phyloP scores from a whole-genome alignment of 2,797 vertebrate genomes.

The Pelochelys cantorii region DNA sequence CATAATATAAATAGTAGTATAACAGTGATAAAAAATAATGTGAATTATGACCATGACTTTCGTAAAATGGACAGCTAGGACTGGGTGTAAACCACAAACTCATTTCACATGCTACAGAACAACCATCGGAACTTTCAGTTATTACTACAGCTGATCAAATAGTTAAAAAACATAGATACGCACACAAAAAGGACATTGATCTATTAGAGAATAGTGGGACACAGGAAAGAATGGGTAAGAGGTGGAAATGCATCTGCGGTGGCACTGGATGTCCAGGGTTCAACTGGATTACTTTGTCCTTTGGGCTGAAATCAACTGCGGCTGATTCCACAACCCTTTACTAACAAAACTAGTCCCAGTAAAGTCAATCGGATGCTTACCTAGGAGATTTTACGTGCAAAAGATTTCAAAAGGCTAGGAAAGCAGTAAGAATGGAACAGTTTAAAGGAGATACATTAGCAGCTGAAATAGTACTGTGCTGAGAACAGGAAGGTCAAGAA shows the following conservation, averaged over 20 bases:
- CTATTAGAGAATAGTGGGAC: not conserved
- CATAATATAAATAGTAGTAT: not conserved
- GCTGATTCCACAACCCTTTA: not conserved
- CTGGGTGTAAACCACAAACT: not conserved
- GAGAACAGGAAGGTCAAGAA: not conserved
- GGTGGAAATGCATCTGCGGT: not conserved
- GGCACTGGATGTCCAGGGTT: not conserved
- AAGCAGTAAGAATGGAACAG: not conserved
- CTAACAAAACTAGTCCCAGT: not conserved
- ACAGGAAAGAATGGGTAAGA: not conserved
- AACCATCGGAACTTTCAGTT: not conserved
- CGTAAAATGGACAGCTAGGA: fast-evolving
- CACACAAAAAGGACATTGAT: not conserved
- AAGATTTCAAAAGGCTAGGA: not conserved
- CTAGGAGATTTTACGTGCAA: not conserved
- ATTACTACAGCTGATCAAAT: not conserved
- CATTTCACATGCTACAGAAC: not conserved
- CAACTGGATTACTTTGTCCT: not conserved
- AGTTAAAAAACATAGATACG: not conserved
- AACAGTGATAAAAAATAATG: not conserved
- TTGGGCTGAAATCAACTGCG: not conserved
- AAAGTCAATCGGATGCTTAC: not conserved
- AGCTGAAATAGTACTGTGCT: not conserved
- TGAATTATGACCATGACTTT: not conserved
- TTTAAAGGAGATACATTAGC: not conserved